A percentile compares a stretch with the other conserved stretches of the same genome.
phyloP scores from a whole-genome alignment of 2,113 vertebrate species.

The Ophthalmolycus amberensis region DNA sequence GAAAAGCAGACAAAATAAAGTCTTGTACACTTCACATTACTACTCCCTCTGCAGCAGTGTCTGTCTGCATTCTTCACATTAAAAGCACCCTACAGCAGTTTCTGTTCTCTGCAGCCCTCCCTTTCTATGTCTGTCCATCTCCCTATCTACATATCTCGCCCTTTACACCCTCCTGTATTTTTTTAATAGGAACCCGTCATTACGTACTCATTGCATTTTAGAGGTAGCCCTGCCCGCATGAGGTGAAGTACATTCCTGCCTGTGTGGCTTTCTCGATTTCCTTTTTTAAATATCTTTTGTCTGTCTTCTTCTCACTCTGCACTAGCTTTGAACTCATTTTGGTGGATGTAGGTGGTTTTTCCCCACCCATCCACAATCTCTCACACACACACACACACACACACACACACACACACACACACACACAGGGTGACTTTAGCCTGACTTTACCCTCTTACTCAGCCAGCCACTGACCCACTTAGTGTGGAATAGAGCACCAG shows the following conservation, averaged over 20 bases:
- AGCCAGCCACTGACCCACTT: slow-evolving; percentile 77
- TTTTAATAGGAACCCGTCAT: slow-evolving; percentile 49
- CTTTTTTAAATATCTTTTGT: slow-evolving; percentile 45
- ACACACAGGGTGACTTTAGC: slow-evolving; percentile 57
- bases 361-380: slow-evolving; percentile 12
- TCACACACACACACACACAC: slow-evolving; percentile 1
- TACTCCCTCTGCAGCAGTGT: slow-evolving; percentile 70
- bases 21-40: slow-evolving; percentile 75
- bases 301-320: slow-evolving; percentile 42
- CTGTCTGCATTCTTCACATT: slow-evolving; percentile 76
- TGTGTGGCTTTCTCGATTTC: slow-evolving; percentile 52
- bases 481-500: slow-evolving; percentile 65
- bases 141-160: slow-evolving; percentile 37
- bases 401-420: slow-evolving; percentile 5
- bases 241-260: slow-evolving; percentile 44
- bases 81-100: slow-evolving; percentile 69
- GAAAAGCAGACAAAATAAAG: slow-evolving; percentile 80
- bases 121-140: slow-evolving; percentile 41
- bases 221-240: slow-evolving; percentile 18
- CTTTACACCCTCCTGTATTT: slow-evolving; percentile 26
- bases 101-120: slow-evolving; percentile 55
- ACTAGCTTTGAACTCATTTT: slow-evolving; percentile 62
- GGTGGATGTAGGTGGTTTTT: slow-evolving; percentile 35
- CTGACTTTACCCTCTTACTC: slow-evolving; percentile 72
- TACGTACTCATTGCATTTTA: slow-evolving; percentile 22